Conservation (phyloP, 2,113 vertebrate species). For the Fregata magnificens region DNA sequence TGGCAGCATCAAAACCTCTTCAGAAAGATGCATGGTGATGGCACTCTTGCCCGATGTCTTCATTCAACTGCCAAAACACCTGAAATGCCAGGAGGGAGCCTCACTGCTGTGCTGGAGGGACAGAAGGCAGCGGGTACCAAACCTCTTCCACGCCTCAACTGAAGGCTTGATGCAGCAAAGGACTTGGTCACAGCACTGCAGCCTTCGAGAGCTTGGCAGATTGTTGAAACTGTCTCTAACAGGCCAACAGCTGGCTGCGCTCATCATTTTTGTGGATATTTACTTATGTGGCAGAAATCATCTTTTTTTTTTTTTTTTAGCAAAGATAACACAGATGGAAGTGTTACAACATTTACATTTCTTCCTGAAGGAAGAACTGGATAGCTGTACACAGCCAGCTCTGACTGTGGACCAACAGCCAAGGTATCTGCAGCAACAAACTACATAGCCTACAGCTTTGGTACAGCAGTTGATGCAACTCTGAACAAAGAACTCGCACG, state of each 20-base stretch:
- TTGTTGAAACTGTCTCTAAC: fast-evolving
- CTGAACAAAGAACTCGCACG: not conserved
- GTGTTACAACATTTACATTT: not conserved
- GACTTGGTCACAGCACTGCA: not conserved
- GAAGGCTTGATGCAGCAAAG: not conserved
- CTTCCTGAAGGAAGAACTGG: not conserved
- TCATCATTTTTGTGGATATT: too few species aligned
- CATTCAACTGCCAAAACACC: not conserved
- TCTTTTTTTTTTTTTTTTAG: not conserved
- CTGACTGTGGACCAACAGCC: not conserved
- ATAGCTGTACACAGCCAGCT: not conserved
- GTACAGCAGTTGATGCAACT: not conserved
- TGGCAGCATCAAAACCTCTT: not conserved
- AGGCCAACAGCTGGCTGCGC: not conserved
- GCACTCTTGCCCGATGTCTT: not conserved
- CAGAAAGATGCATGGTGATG: fast-evolving
- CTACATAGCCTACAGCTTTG: too few species aligned
- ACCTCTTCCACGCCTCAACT: fast-evolving
- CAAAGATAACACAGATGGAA: not conserved
- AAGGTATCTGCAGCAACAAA: not conserved
- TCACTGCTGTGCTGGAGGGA: not conserved
- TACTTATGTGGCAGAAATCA: not conserved
- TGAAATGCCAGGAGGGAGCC: not conserved
- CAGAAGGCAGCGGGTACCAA: not conserved
- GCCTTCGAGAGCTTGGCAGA: not conserved